Percentiles rank a stretch among this genome's conserved stretches.
These are phyloP conservation scores for Muscicapa adusta DNA, from an alignment of 2,113 vertebrate species.

Conservation along the genomic window DNA sequence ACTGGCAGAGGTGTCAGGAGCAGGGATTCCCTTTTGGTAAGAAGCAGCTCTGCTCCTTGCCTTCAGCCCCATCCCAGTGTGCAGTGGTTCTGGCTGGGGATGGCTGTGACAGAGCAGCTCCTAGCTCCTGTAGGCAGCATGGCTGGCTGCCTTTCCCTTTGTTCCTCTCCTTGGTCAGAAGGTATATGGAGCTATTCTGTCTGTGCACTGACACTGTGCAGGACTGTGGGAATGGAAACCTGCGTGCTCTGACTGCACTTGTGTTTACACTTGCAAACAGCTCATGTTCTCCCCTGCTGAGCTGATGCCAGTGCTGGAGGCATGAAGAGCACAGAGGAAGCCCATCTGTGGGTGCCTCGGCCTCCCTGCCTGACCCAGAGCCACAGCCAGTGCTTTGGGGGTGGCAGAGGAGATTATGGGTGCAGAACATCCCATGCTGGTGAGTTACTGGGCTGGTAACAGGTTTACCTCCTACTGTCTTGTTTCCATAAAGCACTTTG, in stretches of 20 bases:
- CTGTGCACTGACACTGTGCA: not conserved
- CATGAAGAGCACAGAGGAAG: not conserved
- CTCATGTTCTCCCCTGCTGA: not conserved
- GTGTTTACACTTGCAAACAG: not conserved
- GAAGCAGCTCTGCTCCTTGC: not conserved
- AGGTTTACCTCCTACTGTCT: not conserved
- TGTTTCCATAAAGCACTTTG: not conserved
- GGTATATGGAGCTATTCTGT: not conserved
- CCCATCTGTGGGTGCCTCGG: fast-evolving
- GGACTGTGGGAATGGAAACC: not conserved
- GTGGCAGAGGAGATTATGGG: not conserved
- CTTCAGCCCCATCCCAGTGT: not conserved
- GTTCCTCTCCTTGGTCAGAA: not conserved
- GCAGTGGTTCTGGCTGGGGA: fast-evolving
- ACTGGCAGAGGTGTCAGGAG: not conserved
- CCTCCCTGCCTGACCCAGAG: not conserved
- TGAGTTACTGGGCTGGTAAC: not conserved
- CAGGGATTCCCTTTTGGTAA: not conserved
- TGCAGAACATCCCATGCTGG: not conserved
- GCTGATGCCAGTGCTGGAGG: fast-evolving
- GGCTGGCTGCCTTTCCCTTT: not conserved
- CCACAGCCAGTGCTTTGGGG: fast-evolving
- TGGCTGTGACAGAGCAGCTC: not conserved
- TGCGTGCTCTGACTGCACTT: not conserved
- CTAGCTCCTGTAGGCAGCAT: not conserved